Conservation (phyloP, 1,140 invertebrate species). For the Araneus ventricosus region DNA sequence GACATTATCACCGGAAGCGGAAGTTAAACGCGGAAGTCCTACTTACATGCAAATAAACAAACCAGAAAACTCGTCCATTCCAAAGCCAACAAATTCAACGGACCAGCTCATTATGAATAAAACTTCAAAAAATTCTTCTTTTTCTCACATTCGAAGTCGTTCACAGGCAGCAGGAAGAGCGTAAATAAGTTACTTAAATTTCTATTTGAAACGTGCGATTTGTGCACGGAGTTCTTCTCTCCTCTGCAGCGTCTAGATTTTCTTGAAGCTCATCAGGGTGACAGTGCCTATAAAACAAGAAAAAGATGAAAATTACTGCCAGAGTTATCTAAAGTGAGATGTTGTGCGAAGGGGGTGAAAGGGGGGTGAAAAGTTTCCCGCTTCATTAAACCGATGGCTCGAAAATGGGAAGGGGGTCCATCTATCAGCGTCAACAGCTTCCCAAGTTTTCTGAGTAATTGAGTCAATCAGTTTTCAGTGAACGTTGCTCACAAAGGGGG, state of each 20-base stretch:
- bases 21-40: no score
- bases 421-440: constrained; percentile 75
- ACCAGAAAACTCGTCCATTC: no score
- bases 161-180: background rate
- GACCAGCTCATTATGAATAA: background rate
- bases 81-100: no score
- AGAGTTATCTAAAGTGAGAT: constrained; percentile 74
- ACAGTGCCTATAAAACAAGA: constrained; percentile 74
- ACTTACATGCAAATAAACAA: no score
- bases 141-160: background rate
- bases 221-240: constrained; percentile 8
- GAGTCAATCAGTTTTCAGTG: constrained; percentile 76
- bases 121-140: background rate
- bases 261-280: constrained; percentile 65
- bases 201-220: background rate
- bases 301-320: constrained; percentile 73
- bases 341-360: constrained; percentile 43
- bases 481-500: constrained; percentile 66
- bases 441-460: constrained; percentile 75
- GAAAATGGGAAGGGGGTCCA: constrained; percentile 61
- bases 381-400: constrained; percentile 75
- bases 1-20: no score
- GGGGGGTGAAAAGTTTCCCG: constrained; percentile 51
- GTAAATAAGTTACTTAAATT: constrained; percentile 30
- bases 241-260: constrained; percentile 6